Conservation (phyloP, 2,797 vertebrate species). For the Furcifer pardalis region DNA sequence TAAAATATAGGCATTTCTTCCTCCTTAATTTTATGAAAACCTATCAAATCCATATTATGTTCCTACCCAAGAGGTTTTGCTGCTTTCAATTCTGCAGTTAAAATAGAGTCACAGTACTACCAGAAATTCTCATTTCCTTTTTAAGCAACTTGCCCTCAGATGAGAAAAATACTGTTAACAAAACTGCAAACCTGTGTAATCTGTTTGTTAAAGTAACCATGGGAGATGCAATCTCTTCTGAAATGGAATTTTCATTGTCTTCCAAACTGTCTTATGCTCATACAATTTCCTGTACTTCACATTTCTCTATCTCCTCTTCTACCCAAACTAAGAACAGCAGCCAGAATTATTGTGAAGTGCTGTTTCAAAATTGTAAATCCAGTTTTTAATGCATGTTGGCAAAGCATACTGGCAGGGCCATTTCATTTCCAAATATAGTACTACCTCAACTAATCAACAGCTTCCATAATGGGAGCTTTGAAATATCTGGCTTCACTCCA, state of each 20-base stretch:
- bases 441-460: constrained; percentile 14
- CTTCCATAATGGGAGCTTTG: neutral
- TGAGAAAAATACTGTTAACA: constrained; percentile 31
- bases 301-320: constrained; percentile 35
- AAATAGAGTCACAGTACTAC: constrained; percentile 34
- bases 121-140: constrained; percentile 9
- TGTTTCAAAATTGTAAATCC: constrained; percentile 39
- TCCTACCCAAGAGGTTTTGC: constrained; percentile 9
- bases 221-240: constrained; percentile 31
- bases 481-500: neutral
- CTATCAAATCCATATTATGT: neutral
- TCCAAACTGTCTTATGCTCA: constrained; percentile 19
- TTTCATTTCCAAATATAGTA: constrained; percentile 11
- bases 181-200: neutral
- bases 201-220: constrained; percentile 34
- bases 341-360: constrained; percentile 14
- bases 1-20: constrained; percentile 9
- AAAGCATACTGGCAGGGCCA: constrained; percentile 34
- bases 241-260: constrained; percentile 34
- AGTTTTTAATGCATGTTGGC: constrained; percentile 42
- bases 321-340: constrained; percentile 34
- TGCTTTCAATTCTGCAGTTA: constrained; percentile 7
- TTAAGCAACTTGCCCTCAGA: constrained; percentile 16
- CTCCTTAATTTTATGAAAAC: constrained; percentile 13
- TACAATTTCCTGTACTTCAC: neutral